Evolutionary conservation across 2,888 invertebrate genomes (phyloP).

Genomic region (Euclidia mi): DNA sequence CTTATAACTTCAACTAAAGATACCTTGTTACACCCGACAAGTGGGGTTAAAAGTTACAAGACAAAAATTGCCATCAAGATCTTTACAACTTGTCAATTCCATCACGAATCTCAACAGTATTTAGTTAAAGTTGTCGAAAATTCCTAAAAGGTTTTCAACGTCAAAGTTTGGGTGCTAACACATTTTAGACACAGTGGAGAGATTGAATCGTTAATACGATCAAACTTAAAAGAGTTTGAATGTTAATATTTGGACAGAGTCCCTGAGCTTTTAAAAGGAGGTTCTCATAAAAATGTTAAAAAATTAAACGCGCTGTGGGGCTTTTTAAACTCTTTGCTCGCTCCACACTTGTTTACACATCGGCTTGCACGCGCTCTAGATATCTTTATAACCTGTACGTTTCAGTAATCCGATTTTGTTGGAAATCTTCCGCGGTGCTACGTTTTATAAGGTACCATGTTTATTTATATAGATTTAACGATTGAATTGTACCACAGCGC

Average conservation of each 20-base stretch:
- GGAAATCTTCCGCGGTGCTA: slow-evolving; percentile 7
- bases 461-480: slow-evolving; percentile 1
- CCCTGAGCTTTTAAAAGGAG: slow-evolving; percentile 6
- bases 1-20: too few relatives aligned
- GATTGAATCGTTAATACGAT: slow-evolving; percentile 7
- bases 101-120: neutral
- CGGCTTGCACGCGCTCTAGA: slow-evolving; percentile 35
- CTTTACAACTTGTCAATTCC: too few relatives aligned
- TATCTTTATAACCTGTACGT: slow-evolving; percentile 38
- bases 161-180: slow-evolving; percentile 3
- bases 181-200: slow-evolving; percentile 11
- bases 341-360: slow-evolving; percentile 43
- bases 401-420: slow-evolving; percentile 30
- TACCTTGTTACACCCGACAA: neutral
- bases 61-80: slow-evolving; percentile 1
- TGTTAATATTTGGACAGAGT: slow-evolving; percentile 11
- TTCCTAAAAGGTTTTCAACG: slow-evolving; percentile 1
- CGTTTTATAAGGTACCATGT: slow-evolving; percentile 1
- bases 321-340: slow-evolving; percentile 35
- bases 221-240: slow-evolving; percentile 5
- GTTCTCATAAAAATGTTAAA: slow-evolving; percentile 29
- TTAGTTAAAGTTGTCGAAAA: slow-evolving; percentile 2
- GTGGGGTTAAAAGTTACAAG: neutral
- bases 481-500: neutral
- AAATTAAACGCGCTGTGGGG: slow-evolving; percentile 31